Evolutionary conservation across 2,888 invertebrate species (phyloP).

Genomic region (Autographa pulchrina): DNA sequence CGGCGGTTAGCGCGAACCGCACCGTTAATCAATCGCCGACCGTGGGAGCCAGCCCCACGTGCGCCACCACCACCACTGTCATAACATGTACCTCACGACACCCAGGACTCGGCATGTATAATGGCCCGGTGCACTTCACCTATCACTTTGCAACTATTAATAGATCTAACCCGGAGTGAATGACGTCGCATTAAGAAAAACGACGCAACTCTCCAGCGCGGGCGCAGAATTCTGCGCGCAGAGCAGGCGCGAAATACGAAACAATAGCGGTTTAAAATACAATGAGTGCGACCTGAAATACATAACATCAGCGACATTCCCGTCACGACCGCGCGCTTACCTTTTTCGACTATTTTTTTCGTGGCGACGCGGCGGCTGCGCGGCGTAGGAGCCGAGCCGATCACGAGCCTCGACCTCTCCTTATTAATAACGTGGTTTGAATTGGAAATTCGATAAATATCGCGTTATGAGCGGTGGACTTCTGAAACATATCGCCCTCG

Average conservation of each 20-base stretch:
- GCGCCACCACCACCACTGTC: slow-evolving; percentile 45
- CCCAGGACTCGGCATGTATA: neutral
- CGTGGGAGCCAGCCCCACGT: slow-evolving; percentile 77
- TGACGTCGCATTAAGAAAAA: slow-evolving; percentile 64
- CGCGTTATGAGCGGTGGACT: slow-evolving; percentile 48
- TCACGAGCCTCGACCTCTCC: slow-evolving; percentile 76
- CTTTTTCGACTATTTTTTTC: slow-evolving; percentile 86
- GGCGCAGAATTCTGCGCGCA: slow-evolving; percentile 68
- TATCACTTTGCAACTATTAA: slow-evolving; percentile 61
- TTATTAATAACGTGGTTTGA: slow-evolving; percentile 86
- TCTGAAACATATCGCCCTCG: slow-evolving; percentile 29
- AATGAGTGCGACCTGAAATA: slow-evolving; percentile 85
- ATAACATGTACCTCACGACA: slow-evolving; percentile 2
- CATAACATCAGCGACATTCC: slow-evolving; percentile 84
- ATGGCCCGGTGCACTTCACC: slow-evolving; percentile 5
- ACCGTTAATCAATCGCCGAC: slow-evolving; percentile 79
- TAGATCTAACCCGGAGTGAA: slow-evolving; percentile 65
- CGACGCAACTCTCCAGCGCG: slow-evolving; percentile 51
- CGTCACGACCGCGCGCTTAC: slow-evolving; percentile 85
- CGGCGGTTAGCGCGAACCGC: slow-evolving; percentile 70
- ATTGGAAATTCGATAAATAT: slow-evolving; percentile 74
- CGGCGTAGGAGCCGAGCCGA: slow-evolving; percentile 69
- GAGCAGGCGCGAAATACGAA: slow-evolving; percentile 85
- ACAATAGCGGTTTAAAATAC: slow-evolving; percentile 88
- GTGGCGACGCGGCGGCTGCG: slow-evolving; percentile 58